A percentile compares a stretch with the other conserved stretches of the same genome.
Evolutionary conservation across 2,113 vertebrate species (phyloP).

Genomic region (Lepidothrix coronata): DNA sequence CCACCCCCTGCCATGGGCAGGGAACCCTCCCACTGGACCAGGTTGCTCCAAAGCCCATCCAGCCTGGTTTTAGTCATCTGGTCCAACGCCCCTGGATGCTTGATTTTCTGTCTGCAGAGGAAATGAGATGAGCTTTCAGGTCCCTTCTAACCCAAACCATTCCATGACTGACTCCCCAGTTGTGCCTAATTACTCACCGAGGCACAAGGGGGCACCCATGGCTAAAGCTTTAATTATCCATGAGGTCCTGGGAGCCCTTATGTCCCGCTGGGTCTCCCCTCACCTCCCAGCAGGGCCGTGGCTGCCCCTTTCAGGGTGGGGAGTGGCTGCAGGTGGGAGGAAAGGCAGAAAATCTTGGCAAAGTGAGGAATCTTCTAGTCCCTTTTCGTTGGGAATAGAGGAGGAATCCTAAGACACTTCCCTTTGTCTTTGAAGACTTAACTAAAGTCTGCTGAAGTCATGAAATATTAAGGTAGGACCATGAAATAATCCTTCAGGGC

Average conservation of each 20-base stretch:
- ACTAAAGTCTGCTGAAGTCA: neutral
- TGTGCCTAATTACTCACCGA: neutral
- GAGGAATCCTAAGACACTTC: neutral
- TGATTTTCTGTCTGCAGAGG: neutral
- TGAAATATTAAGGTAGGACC: neutral
- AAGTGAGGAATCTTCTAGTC: neutral
- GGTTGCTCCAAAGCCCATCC: neutral
- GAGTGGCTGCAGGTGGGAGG: neutral
- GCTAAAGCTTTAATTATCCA: neutral
- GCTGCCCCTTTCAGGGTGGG: neutral
- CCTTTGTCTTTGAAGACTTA: neutral
- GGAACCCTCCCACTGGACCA: no score
- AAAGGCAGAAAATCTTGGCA: neutral
- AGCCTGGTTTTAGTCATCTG: neutral
- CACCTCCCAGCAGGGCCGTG: fast-evolving
- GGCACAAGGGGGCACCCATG: slow-evolving; percentile 60
- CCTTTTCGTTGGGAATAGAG: neutral
- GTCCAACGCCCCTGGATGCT: neutral
- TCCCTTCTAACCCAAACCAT: neutral
- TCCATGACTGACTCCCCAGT: fast-evolving
- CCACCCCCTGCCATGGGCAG: neutral
- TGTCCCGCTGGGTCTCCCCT: neutral
- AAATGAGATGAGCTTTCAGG: neutral
- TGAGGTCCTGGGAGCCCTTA: neutral
- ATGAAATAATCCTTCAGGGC: neutral